Base-by-base conservation (phyloP, 2,113 vertebrate species). In the Hemicordylus capensis region DNA sequence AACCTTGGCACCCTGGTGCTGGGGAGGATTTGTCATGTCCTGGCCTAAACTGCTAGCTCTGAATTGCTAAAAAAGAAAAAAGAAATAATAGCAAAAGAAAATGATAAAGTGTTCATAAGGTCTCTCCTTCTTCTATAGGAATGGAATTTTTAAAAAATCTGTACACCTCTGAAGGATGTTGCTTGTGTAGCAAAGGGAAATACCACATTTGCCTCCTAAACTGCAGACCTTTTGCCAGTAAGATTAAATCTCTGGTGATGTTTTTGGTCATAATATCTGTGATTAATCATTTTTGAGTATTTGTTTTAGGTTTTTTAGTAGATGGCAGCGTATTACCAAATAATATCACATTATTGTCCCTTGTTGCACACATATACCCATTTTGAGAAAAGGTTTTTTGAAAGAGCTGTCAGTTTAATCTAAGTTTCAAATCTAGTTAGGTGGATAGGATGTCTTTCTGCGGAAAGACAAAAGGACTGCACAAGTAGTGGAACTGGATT, bases 121-220 rank as follows among this genome's bases (percentile, higher is more conserved):
- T 20, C 63, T 61, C 44, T 76, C 72, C 31, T 51, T 37, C 76
- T 26, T 75, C 28, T 66, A 61, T 83, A 34, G 42, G n/a, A n/a
- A n/a, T n/a, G n/a, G n/a, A n/a, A n/a, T n/a, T n/a, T n/a, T n/a
- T n/a, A n/a, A n/a, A n/a, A n/a, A n/a, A n/a, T n/a, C n/a, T n/a
- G n/a, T n/a, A n/a, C n/a, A n/a, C n/a, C 2, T 39, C 46, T 39
- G 39, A 22, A 37, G 58, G 56, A 63, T 75, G 42, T 75, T 83
- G 54, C n/a, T 34, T 39, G 73, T 74, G 90, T 14, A 6, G 88
- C 85, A 86, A 84, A 34, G 76, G 92, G 59, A 39, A 87, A 22
- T 5, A 76, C 39, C 37, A 42, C 70, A 9, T 91, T n/a, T 86
- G 34, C 85, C 88, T 75, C 84, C 67, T 34, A 79, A 80, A 85